Evolutionary conservation across 1,140 invertebrate species (phyloP).

Genomic region (Cydia strobilella): DNA sequence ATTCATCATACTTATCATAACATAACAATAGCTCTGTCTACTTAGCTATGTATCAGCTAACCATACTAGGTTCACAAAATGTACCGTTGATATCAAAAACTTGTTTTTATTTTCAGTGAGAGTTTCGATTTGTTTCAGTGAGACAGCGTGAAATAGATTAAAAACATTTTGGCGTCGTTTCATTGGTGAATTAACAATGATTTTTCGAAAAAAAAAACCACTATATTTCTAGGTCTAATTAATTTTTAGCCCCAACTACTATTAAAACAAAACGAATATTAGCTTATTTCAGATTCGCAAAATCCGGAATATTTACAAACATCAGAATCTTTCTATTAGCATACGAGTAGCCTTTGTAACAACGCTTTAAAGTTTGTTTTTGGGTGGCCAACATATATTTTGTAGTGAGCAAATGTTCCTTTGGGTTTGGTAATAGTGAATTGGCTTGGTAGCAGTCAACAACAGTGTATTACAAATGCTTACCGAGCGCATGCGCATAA

Average conservation of each 20-base stretch:
- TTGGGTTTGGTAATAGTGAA: background rate
- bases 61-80: too few relatives aligned
- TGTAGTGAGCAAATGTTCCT: background rate
- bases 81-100: too few relatives aligned
- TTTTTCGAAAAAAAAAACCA: background rate
- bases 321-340: background rate
- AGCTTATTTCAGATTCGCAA: background rate
- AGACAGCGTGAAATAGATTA: too few relatives aligned
- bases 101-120: too few relatives aligned
- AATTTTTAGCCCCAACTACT: background rate
- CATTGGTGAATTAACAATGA: background rate
- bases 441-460: slow-evolving; percentile 24
- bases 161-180: too few relatives aligned
- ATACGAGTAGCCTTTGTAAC: background rate
- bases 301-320: background rate
- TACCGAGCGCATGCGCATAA: background rate
- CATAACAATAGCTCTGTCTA: too few relatives aligned
- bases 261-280: slow-evolving; percentile 14
- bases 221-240: background rate
- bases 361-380: background rate
- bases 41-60: too few relatives aligned
- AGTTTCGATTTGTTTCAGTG: too few relatives aligned
- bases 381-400: background rate
- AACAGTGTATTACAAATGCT: background rate
- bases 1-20: too few relatives aligned